A percentile compares a stretch with the other conserved stretches of the same genome.
phyloP scores from a whole-genome alignment of 2,113 vertebrate genomes.

The Ploceus nigricollis region DNA sequence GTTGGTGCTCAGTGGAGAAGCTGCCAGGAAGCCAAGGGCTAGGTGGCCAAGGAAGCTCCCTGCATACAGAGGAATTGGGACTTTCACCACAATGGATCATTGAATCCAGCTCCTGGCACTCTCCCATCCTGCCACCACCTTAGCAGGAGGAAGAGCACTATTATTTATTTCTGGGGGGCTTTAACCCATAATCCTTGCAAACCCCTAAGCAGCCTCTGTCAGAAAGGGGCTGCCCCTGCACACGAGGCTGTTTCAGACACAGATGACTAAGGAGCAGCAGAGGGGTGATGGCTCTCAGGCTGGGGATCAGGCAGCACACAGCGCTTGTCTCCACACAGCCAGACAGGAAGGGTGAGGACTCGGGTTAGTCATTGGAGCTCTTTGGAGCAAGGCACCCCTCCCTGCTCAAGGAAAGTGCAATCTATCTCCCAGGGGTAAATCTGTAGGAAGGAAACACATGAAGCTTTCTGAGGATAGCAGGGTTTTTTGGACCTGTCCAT shows the following conservation, averaged over 20 bases:
- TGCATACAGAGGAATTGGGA: accelerated
- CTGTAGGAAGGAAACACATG: background rate
- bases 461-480: background rate
- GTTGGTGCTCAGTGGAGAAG: background rate
- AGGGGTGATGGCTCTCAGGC: background rate
- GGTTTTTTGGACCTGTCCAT: background rate
- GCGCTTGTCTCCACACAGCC: background rate
- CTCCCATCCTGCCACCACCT: background rate
- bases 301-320: background rate
- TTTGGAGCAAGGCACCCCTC: background rate
- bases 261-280: background rate
- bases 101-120: background rate
- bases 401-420: background rate
- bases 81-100: accelerated
- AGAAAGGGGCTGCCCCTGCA: background rate
- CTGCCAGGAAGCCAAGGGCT: background rate
- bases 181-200: background rate
- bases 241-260: background rate
- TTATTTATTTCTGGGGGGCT: background rate
- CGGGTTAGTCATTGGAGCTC: background rate
- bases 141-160: background rate
- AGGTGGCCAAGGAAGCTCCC: background rate
- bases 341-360: background rate
- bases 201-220: background rate
- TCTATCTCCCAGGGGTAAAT: background rate